Evolutionary conservation across 2,888 invertebrate species (phyloP).

Genomic region (Lampropteryx suffumata): DNA sequence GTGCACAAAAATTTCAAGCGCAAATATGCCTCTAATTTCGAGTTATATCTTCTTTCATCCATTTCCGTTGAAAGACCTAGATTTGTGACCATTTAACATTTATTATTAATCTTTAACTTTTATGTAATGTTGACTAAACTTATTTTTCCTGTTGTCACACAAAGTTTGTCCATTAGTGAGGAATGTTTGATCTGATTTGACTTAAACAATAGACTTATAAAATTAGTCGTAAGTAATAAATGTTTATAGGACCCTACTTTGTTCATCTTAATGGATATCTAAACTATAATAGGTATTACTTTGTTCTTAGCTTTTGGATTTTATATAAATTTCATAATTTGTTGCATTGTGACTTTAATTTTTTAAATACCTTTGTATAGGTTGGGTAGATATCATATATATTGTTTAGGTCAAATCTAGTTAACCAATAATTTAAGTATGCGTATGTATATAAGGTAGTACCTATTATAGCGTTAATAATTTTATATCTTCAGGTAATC

Average conservation of each 20-base stretch:
- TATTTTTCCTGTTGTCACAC: slow-evolving; percentile 45
- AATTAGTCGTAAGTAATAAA: too few relatives aligned
- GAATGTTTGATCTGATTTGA: slow-evolving; percentile 41
- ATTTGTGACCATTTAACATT: background rate
- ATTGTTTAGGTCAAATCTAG: slow-evolving; percentile 34
- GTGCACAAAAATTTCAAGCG: too few relatives aligned
- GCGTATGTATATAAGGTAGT: slow-evolving; percentile 55
- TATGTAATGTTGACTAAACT: slow-evolving; percentile 47
- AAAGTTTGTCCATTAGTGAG: slow-evolving; percentile 58
- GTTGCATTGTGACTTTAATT: background rate
- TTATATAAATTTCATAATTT: background rate
- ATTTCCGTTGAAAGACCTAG: background rate
- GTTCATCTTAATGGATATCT: too few relatives aligned
- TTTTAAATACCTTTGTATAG: too few relatives aligned
- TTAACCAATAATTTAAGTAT: slow-evolving; percentile 42
- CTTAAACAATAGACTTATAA: slow-evolving; percentile 22
- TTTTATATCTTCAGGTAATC: slow-evolving; percentile 60
- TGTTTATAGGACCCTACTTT: too few relatives aligned
- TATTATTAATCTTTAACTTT: background rate
- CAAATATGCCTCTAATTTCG: too few relatives aligned
- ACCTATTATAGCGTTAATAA: slow-evolving; percentile 63
- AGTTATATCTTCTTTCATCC: too few relatives aligned
- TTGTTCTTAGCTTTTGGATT: too few relatives aligned
- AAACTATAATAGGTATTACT: too few relatives aligned
- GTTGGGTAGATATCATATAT: too few relatives aligned